A percentile compares a stretch with the other conserved stretches of the same genome.
Evolutionary conservation across 2,797 vertebrate genomes (phyloP).

Genomic region (Staurois parvus): DNA sequence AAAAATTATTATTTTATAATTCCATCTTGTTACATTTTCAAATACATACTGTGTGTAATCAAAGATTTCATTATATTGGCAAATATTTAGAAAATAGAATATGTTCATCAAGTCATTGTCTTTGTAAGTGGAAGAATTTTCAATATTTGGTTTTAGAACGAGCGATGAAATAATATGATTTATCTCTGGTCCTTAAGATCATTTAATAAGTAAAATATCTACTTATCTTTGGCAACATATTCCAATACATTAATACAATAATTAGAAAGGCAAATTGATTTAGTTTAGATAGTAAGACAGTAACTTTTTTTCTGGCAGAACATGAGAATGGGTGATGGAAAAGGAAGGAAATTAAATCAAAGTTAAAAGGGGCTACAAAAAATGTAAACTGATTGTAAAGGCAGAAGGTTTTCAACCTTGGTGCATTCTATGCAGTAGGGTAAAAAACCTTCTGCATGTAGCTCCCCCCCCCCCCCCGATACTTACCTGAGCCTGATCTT

Average conservation of each 20-base stretch:
- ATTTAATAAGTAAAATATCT: neutral
- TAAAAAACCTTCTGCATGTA: too few species aligned
- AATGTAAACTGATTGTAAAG: too few species aligned
- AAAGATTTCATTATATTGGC: constrained; percentile 11
- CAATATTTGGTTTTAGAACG: constrained; percentile 28
- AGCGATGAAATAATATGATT: neutral
- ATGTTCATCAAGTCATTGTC: neutral
- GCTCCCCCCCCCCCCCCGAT: too few species aligned
- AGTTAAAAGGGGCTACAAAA: too few species aligned
- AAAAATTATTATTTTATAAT: constrained; percentile 34
- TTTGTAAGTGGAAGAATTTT: constrained; percentile 15
- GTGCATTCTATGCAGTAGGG: too few species aligned
- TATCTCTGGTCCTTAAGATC: neutral
- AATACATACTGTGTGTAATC: neutral
- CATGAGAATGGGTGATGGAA: neutral
- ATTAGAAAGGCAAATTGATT: neutral
- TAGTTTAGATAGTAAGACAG: neutral
- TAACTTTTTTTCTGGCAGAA: neutral
- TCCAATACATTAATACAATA: neutral
- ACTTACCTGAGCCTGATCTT: too few species aligned
- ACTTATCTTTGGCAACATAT: neutral
- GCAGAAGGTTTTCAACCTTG: too few species aligned
- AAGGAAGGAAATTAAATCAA: neutral
- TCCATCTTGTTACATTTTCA: neutral
- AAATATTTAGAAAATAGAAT: neutral